Evolutionary conservation across 2,113 vertebrate species (phyloP).

Genomic region (Hypocryptadius cinnamomeus): DNA sequence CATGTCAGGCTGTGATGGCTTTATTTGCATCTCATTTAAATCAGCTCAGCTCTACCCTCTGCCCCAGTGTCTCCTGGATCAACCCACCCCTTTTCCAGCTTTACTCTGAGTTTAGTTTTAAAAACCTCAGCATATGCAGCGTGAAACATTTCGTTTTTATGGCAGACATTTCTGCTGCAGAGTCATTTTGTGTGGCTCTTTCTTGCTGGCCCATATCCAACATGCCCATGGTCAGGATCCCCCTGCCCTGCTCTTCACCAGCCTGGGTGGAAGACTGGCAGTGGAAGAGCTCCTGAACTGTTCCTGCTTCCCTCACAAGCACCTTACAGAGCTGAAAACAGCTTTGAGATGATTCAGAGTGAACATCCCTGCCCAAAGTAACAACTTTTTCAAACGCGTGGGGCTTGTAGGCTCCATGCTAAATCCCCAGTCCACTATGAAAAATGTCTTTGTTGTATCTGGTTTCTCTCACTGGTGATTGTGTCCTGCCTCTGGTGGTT

Average conservation of each 20-base stretch:
- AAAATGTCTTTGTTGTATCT: neutral
- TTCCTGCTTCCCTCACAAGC: neutral
- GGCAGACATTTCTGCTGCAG: neutral
- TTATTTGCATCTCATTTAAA: neutral
- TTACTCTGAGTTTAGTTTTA: neutral
- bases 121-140: neutral
- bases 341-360: neutral
- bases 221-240: neutral
- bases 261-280: neutral
- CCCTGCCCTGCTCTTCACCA: neutral
- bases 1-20: neutral
- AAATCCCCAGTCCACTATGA: neutral
- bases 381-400: neutral
- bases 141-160: rapidly evolving
- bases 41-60: neutral
- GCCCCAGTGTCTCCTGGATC: neutral
- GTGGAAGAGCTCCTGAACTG: neutral
- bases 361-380: neutral
- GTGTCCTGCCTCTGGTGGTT: neutral
- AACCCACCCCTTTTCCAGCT: neutral
- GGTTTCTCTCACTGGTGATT: neutral
- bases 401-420: neutral
- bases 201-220: rapidly evolving
- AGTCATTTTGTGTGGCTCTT: neutral
- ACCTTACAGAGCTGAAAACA: neutral